These are phyloP conservation scores for Columba livia DNA, from an alignment of 2,113 vertebrate species.

Conservation along the genomic window DNA sequence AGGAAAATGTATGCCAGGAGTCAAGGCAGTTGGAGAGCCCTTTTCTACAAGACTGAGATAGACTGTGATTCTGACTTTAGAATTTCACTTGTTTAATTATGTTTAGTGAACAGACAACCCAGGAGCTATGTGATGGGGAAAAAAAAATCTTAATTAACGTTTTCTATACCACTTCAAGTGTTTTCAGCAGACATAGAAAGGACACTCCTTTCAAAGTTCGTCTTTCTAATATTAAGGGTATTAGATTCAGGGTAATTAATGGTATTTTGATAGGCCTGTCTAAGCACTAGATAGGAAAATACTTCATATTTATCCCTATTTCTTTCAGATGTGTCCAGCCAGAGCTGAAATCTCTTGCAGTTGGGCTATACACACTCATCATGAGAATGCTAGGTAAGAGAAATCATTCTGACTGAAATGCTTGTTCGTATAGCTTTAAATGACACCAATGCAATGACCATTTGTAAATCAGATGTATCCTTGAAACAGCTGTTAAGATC, in stretches of 20 bases:
- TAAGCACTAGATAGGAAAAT: neutral
- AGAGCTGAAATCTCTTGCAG: conserved; percentile 88
- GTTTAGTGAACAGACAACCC: neutral
- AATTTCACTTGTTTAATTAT: neutral
- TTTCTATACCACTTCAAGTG: neutral
- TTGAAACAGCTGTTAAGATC: neutral
- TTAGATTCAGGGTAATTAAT: neutral
- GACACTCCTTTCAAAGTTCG: neutral
- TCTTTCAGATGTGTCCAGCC: conserved; percentile 83
- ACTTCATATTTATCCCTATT: neutral
- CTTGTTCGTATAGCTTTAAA: neutral
- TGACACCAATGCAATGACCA: neutral
- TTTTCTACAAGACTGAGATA: neutral
- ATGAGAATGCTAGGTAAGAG: conserved; percentile 83
- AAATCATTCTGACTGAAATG: neutral
- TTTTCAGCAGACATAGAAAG: neutral
- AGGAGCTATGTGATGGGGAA: neutral
- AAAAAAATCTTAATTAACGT: neutral
- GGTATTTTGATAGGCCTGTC: neutral
- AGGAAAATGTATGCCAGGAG: neutral
- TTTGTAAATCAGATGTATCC: neutral
- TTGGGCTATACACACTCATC: conserved; percentile 81
- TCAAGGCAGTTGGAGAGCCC: neutral
- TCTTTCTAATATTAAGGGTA: neutral
- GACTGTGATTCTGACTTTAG: neutral